Evolutionary conservation across 2,113 vertebrate genomes (phyloP).

Genomic region (Poecilia latipinna): DNA sequence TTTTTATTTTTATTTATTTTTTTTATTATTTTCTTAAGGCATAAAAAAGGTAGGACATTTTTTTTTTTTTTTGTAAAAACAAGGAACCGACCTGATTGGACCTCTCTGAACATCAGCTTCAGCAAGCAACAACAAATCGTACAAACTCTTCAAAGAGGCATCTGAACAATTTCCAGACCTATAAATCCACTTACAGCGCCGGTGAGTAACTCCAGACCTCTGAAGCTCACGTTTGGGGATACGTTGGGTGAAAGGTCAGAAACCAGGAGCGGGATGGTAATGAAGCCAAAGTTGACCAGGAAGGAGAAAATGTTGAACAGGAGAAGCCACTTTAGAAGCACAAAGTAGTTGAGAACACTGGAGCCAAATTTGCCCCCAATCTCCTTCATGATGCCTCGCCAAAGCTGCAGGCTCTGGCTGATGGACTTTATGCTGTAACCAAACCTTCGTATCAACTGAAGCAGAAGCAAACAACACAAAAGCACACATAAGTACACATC

Average conservation of each 20-base stretch:
- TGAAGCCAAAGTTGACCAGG: conserved; percentile 91
- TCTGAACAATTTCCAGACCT: neutral
- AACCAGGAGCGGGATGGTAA: conserved; percentile 87
- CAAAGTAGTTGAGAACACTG: conserved; percentile 92
- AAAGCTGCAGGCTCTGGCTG: conserved; percentile 73
- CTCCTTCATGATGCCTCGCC: conserved; percentile 88
- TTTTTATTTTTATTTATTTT: no score
- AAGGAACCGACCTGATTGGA: neutral
- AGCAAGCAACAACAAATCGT: neutral
- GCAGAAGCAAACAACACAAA: neutral
- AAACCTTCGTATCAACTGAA: conserved; percentile 81
- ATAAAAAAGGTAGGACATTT: no score
- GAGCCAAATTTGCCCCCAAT: conserved; percentile 91
- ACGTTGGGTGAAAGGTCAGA: conserved; percentile 48
- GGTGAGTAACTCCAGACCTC: conserved; percentile 88
- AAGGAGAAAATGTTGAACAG: conserved; percentile 92
- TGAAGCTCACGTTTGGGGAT: conserved; percentile 80
- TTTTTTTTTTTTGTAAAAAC: no score
- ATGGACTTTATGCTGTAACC: conserved; percentile 69
- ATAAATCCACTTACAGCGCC: conserved; percentile 86
- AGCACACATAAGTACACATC: neutral
- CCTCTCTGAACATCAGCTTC: no score
- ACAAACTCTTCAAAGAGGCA: no score
- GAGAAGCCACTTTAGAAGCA: conserved; percentile 92
- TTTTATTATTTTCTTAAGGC: no score